Evolutionary conservation across 2,797 vertebrate species (phyloP).

Genomic region (Aselliscus stoliczkanus): DNA sequence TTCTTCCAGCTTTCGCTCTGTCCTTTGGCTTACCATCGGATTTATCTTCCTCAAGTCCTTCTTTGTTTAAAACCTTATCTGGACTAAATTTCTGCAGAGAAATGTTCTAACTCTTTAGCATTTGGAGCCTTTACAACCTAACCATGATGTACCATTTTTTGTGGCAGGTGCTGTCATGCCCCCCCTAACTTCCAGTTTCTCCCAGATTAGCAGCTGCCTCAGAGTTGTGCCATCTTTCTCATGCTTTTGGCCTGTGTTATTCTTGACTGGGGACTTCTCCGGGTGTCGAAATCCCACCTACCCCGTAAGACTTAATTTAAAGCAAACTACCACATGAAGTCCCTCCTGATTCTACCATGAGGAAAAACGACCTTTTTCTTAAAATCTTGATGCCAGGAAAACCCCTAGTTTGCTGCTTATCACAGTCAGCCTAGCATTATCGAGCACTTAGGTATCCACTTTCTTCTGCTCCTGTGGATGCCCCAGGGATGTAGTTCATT

Average conservation of each 20-base stretch:
- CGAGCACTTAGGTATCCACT: accelerated
- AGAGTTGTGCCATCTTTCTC: neutral
- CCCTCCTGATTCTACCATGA: neutral
- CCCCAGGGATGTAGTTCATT: neutral
- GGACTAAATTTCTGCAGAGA: neutral
- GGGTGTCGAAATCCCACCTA: neutral
- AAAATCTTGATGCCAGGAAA: accelerated
- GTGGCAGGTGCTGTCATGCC: neutral
- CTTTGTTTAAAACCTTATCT: neutral
- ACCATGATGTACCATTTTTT: neutral
- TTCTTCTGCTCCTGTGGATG: neutral
- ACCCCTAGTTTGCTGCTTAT: neutral
- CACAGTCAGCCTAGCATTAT: neutral
- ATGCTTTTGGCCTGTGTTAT: too few species aligned
- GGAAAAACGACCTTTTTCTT: neutral
- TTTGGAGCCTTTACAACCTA: neutral
- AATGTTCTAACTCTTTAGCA: neutral
- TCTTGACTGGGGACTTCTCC: neutral
- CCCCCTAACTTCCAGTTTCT: neutral
- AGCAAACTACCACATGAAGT: neutral
- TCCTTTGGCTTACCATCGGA: neutral
- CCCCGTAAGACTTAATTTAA: neutral
- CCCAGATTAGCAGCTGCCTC: neutral
- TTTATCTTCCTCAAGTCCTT: neutral
- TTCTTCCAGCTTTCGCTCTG: neutral